A percentile compares a stretch with the other conserved stretches of the same genome.
These are phyloP conservation scores for Aramus guarauna DNA, from an alignment of 2,113 vertebrate genomes.

Conservation along the genomic window DNA sequence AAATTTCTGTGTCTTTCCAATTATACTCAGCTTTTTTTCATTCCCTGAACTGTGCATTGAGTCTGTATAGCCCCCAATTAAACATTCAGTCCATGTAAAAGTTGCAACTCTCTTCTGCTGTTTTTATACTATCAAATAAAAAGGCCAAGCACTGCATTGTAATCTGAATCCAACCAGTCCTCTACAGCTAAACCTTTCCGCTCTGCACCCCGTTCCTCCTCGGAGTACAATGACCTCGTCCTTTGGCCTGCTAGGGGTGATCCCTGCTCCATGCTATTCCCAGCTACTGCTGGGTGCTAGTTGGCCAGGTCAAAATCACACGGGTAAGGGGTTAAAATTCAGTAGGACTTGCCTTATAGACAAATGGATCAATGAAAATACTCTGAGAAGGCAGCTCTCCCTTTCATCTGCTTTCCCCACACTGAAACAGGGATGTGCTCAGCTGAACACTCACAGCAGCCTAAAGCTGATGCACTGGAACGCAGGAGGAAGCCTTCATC, in stretches of 20 bases:
- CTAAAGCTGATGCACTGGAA: not conserved
- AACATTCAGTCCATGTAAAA: not conserved
- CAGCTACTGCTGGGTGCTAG: not conserved
- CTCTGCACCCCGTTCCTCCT: not conserved
- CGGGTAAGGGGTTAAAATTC: not conserved
- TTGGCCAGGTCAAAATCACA: not conserved
- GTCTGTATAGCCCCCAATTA: not conserved
- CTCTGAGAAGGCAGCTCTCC: not conserved
- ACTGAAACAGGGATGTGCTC: not conserved
- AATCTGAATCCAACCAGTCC: not conserved
- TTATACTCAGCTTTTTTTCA: not conserved
- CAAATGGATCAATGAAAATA: not conserved
- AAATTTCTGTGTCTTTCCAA: not conserved
- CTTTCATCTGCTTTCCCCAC: not conserved
- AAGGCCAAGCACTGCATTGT: not conserved
- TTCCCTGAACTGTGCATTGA: not conserved
- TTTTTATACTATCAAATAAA: not conserved
- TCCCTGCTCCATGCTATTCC: not conserved
- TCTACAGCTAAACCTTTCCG: not conserved
- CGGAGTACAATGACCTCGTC: not conserved
- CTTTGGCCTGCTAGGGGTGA: not conserved
- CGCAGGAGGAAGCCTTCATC: not conserved
- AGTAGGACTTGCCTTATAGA: not conserved
- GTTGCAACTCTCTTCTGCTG: not conserved
- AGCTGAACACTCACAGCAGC: not conserved